A percentile compares a stretch with the other conserved stretches of the same genome.
phyloP scores from a whole-genome alignment of 2,888 invertebrate genomes.

The Rhingia campestris region DNA sequence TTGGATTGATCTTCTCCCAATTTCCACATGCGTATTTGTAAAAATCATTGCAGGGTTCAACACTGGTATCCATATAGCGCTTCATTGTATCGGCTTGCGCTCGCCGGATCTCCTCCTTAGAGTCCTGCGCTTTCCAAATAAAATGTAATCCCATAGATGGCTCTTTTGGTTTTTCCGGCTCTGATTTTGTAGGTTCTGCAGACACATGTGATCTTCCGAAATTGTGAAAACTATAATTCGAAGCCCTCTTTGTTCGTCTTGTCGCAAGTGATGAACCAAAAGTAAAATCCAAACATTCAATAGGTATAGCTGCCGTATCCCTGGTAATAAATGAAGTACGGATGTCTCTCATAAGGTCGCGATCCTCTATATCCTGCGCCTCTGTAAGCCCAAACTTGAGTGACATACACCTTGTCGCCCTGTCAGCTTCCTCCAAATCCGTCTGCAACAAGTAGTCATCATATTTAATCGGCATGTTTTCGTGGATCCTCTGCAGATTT shows the following conservation, averaged over 20 bases:
- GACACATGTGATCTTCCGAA: constrained; percentile 9
- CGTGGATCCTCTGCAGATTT: constrained; percentile 76
- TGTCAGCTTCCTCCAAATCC: constrained; percentile 75
- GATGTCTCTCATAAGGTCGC: constrained; percentile 85
- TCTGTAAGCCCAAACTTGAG: constrained; percentile 79
- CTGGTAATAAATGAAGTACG: constrained; percentile 86
- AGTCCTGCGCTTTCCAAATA: constrained; percentile 80
- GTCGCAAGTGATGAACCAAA: neutral
- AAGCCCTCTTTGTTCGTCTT: constrained; percentile 44
- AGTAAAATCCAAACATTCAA: constrained; percentile 78
- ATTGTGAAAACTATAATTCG: constrained; percentile 41
- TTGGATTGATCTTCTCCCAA: constrained; percentile 92
- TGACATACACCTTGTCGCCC: constrained; percentile 78
- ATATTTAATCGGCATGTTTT: constrained; percentile 47
- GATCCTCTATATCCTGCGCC: constrained; percentile 84
- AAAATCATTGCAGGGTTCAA: constrained; percentile 92
- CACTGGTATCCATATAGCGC: constrained; percentile 88
- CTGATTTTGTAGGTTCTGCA: neutral
- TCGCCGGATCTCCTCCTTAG: constrained; percentile 84
- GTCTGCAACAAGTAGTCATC: constrained; percentile 63
- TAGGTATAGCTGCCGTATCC: constrained; percentile 83
- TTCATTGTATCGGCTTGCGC: constrained; percentile 89
- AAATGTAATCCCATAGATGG: constrained; percentile 75
- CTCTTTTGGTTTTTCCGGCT: constrained; percentile 2
- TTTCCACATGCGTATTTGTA: constrained; percentile 94